phyloP scores from a whole-genome alignment of 2,797 vertebrate genomes.

The Pelodytes ibericus region DNA sequence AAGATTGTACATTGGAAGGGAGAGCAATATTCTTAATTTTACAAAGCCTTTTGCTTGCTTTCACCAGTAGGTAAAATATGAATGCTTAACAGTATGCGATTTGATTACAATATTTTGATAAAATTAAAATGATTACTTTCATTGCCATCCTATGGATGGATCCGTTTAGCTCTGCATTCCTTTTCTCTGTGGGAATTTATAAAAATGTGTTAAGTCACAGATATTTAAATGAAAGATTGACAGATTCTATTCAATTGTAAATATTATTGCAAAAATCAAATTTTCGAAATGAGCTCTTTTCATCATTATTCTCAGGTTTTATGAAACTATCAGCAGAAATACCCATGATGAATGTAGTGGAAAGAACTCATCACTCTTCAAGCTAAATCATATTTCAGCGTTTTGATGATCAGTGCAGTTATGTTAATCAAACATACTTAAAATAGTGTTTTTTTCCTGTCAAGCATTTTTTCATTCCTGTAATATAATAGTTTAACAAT shows the following conservation, averaged over 20 bases:
- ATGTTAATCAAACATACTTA: slow-evolving; percentile 41
- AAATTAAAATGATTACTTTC: slow-evolving; percentile 5
- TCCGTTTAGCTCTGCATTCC: slow-evolving; percentile 15
- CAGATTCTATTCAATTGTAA: slow-evolving; percentile 38
- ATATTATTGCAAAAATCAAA: slow-evolving; percentile 27
- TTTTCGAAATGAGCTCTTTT: slow-evolving; percentile 23
- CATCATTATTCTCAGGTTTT: slow-evolving; percentile 14
- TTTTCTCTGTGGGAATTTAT: slow-evolving; percentile 29
- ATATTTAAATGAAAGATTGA: slow-evolving; percentile 29
- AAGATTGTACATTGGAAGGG: no score
- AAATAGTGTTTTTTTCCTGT: slow-evolving; percentile 24
- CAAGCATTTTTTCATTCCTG: slow-evolving; percentile 35
- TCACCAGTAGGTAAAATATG: no score
- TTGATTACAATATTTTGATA: slow-evolving; percentile 30
- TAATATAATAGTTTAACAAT: slow-evolving; percentile 44
- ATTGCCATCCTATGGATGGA: slow-evolving; percentile 9
- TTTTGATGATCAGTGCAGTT: slow-evolving; percentile 50
- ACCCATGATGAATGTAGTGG: slow-evolving; percentile 30
- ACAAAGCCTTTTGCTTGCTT: no score
- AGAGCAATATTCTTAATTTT: no score
- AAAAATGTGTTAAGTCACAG: neutral
- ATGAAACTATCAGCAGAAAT: slow-evolving; percentile 32
- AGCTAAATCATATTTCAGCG: slow-evolving; percentile 25
- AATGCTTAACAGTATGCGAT: neutral
- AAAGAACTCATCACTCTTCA: slow-evolving; percentile 24